Evolutionary conservation across 2,113 vertebrate genomes (phyloP), one percentile per base, ranked within the genome.

Genomic region (Callithrix jacchus): DNA sequence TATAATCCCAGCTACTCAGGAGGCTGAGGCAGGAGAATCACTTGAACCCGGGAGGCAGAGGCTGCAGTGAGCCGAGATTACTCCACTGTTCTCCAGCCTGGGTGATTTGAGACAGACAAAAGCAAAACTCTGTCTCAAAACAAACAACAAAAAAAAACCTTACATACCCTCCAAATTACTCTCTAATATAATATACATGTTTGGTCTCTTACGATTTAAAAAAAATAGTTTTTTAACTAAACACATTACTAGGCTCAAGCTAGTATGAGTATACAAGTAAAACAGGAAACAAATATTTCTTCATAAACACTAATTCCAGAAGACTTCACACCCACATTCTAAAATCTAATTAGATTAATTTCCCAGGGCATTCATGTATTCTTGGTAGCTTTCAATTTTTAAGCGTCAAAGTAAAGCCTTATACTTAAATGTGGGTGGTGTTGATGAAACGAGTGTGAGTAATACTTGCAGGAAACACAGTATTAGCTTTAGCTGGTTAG

Each of bases 361-460:
- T 97, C 97, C 94, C 40, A 40, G 47, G 79, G 90, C 90, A 95
- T 87, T 92, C 89, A 76, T 25, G 73, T 89, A 88, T 85, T 94
- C 89, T 87, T 11, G 76, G 89, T 81, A 93, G 97, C 81, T 80
- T 84, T 73, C 93, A 92, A 71, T 95, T 95, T 96, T 91, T 95
- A 73, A 93, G 92, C 87, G 89, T 96, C 95, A 97, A 92, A 96
- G 97, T 97, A 94, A 97, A 98, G 94, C 93, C 97, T 97, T 86
- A 64, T 89, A 96, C 97, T 94, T 77, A 95, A 97, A 96, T 40
- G 95, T 82, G 96, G 96, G 94, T 35, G 93, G 93, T 94, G 91
- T 68, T 93, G 86, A 79, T 81, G 79, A 97, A 97, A 96, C 20
- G 83, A 61, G 87, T 0, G 0, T 0, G 7, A 97, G 86, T 42